These are phyloP conservation scores for Megaleporinus macrocephalus DNA, from an alignment of 2,113 vertebrate genomes.

Conservation along the genomic window DNA sequence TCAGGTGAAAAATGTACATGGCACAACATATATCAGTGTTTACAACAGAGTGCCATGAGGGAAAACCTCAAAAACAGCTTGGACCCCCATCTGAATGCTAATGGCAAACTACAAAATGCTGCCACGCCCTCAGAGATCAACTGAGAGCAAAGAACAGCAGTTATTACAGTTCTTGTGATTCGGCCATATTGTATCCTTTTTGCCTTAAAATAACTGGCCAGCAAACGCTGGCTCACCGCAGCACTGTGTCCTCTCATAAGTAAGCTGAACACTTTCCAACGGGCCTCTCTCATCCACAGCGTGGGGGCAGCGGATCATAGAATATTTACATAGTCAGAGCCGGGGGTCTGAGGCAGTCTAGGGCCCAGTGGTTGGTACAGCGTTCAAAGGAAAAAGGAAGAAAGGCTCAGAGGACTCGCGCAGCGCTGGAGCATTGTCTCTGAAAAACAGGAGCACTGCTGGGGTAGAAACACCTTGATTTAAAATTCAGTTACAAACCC, in stretches of 20 bases:
- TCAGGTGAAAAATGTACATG: too few relatives aligned
- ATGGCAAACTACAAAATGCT: background rate
- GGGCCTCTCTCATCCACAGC: slow-evolving; percentile 63
- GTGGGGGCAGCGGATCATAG: slow-evolving; percentile 63
- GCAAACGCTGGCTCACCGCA: slow-evolving; percentile 17
- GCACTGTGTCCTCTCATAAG: slow-evolving; percentile 25
- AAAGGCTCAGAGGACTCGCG: slow-evolving; percentile 74
- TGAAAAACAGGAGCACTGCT: slow-evolving; percentile 65
- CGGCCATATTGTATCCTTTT: background rate
- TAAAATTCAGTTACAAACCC: slow-evolving; percentile 77
- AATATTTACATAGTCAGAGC: slow-evolving; percentile 74
- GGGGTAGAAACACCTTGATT: slow-evolving; percentile 76
- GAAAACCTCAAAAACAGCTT: too few relatives aligned
- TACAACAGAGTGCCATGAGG: too few relatives aligned
- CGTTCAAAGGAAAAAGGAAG: slow-evolving; percentile 74
- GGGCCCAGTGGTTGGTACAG: slow-evolving; percentile 68
- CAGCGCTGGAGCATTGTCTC: slow-evolving; percentile 69
- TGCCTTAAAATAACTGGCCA: slow-evolving; percentile 4
- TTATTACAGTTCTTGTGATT: background rate
- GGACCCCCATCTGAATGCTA: background rate
- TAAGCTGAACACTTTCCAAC: slow-evolving; percentile 57
- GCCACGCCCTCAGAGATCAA: background rate
- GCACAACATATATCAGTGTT: too few relatives aligned
- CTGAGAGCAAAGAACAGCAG: background rate
- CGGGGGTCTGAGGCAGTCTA: slow-evolving; percentile 61